A percentile compares a stretch with the other conserved stretches of the same genome.
phyloP scores from a whole-genome alignment of 1,140 invertebrate genomes.

The Drosophila burlai region DNA sequence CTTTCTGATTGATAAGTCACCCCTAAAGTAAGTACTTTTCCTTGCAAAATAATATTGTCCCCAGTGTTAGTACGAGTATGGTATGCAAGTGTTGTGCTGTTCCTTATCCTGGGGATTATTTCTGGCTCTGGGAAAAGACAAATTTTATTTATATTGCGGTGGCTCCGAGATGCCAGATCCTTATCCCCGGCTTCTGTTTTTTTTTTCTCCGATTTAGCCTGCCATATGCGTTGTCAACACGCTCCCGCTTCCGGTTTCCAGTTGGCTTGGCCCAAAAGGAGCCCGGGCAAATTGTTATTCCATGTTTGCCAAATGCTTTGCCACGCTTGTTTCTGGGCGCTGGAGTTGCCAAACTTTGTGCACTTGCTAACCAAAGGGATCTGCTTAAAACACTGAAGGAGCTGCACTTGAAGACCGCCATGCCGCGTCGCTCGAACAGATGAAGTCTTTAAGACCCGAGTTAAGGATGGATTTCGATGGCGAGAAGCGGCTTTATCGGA shows the following conservation, averaged over 20 bases:
- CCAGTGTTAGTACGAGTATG: background rate
- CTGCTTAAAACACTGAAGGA: background rate
- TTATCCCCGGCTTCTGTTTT: conserved; percentile 6
- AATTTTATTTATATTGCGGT: conserved; percentile 75
- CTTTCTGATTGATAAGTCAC: background rate
- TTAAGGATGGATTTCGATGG: background rate
- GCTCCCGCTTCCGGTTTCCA: conserved; percentile 25
- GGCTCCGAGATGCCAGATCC: conserved; percentile 26
- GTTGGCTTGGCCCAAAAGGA: conserved; percentile 53
- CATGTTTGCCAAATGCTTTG: conserved; percentile 79
- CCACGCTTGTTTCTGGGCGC: conserved; percentile 65
- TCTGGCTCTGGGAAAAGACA: conserved; percentile 64
- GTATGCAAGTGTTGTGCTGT: conserved; percentile 23
- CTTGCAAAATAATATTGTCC: background rate
- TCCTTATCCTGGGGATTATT: conserved; percentile 61
- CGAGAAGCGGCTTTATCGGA: conserved; percentile 20
- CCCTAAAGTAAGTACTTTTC: background rate
- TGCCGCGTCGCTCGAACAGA: no score
- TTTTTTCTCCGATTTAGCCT: conserved; percentile 17
- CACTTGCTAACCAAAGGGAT: conserved; percentile 32
- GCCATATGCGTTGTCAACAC: conserved; percentile 69
- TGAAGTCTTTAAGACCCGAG: conserved; percentile 28
- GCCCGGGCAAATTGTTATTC: conserved; percentile 73
- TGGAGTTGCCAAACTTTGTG: conserved; percentile 37
- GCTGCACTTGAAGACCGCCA: conserved; percentile 11